Percentiles rank a stretch among this genome's conserved stretches.
Evolutionary conservation across 1,140 invertebrate genomes (phyloP).

Genomic region (Acromyrmex echinatior): DNA sequence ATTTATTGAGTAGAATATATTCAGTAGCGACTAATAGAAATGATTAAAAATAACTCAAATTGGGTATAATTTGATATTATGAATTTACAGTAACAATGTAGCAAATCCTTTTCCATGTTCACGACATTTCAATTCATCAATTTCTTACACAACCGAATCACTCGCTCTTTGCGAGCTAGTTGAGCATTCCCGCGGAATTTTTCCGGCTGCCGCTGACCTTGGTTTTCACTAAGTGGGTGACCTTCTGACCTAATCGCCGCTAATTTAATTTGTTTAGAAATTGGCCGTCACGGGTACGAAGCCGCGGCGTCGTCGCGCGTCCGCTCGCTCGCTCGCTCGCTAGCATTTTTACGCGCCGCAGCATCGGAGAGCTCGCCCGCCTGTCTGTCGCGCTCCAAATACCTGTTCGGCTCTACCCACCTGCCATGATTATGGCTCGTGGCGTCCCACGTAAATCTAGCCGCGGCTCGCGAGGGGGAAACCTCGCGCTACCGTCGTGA

Average conservation of each 20-base stretch:
- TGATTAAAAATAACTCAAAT: too few species aligned
- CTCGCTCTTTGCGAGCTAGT: not conserved
- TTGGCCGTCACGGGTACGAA: slow-evolving; percentile 55
- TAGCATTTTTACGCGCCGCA: slow-evolving; percentile 27
- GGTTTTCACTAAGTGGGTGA: slow-evolving; percentile 68
- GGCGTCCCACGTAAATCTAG: slow-evolving; percentile 62
- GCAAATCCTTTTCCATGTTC: not conserved
- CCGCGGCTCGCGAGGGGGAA: slow-evolving; percentile 58
- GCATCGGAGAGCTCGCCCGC: slow-evolving; percentile 41
- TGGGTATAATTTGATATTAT: too few species aligned
- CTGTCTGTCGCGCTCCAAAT: slow-evolving; percentile 74
- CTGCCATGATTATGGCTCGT: slow-evolving; percentile 71
- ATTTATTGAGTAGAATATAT: too few species aligned
- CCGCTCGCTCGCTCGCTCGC: slow-evolving; percentile 3
- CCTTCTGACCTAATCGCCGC: slow-evolving; percentile 73
- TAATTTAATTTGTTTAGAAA: slow-evolving; percentile 73
- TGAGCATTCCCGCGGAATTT: not conserved
- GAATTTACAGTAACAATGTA: too few species aligned
- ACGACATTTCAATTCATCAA: not conserved
- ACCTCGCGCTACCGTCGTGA: slow-evolving; percentile 53
- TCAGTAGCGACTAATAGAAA: too few species aligned
- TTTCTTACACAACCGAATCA: not conserved
- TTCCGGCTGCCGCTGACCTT: slow-evolving; percentile 59
- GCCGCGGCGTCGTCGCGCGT: slow-evolving; percentile 17
- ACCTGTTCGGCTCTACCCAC: slow-evolving; percentile 75